Evolutionary conservation across 2,888 invertebrate species (phyloP).

Genomic region (Shargacucullia verbasci): DNA sequence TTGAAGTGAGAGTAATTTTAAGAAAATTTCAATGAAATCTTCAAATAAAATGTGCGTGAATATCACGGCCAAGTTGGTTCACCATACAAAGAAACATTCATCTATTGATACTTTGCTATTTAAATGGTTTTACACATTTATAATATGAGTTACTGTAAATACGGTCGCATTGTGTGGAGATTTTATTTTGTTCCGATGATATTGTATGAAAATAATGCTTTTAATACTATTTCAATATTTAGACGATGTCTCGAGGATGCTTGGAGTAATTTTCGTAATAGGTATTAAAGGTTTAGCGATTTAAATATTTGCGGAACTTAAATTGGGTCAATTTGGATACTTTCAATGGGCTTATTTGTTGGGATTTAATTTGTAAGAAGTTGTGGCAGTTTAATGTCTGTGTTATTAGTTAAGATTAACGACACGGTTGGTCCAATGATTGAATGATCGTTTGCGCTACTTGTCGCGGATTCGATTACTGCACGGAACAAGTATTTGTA

Average conservation of each 20-base stretch:
- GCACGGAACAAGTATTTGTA: too few species aligned
- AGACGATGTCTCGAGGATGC: slow-evolving; percentile 71
- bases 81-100: slow-evolving; percentile 87
- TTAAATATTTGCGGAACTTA: slow-evolving; percentile 47
- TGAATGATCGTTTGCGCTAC: too few species aligned
- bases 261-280: slow-evolving; percentile 58
- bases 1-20: slow-evolving; percentile 31
- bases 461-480: too few species aligned
- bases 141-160: slow-evolving; percentile 87
- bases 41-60: slow-evolving; percentile 86
- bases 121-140: slow-evolving; percentile 89
- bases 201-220: slow-evolving; percentile 87
- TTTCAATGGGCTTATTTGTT: slow-evolving; percentile 8
- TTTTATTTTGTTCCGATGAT: slow-evolving; percentile 81
- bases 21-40: slow-evolving; percentile 66
- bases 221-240: slow-evolving; percentile 86
- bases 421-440: too few species aligned
- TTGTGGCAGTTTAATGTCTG: not conserved
- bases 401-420: too few species aligned
- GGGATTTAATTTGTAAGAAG: not conserved
- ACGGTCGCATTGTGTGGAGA: slow-evolving; percentile 76
- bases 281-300: slow-evolving; percentile 53
- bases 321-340: slow-evolving; percentile 25
- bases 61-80: slow-evolving; percentile 88
- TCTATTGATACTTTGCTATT: slow-evolving; percentile 87